Base-by-base conservation (phyloP, 2,888 invertebrate species). In the Agrochola circellaris region DNA sequence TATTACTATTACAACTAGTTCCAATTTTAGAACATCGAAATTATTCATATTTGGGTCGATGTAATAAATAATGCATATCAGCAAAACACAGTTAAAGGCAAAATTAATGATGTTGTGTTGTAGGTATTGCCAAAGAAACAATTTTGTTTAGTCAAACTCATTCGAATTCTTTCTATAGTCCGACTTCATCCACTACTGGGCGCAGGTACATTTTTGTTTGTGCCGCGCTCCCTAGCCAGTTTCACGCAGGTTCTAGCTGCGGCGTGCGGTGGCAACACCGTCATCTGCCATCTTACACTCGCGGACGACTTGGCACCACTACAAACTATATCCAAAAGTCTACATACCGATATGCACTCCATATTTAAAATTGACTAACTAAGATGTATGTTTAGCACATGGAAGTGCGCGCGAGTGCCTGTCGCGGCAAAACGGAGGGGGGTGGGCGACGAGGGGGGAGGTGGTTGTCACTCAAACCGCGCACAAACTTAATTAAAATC, bases 401-500 rank as follows among this genome's bases (percentile, higher is more conserved):
- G 23, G 9, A 17, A 65, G 56, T 75, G 78, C 69, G 72, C 73
- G 70, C 45, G 73, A 82, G 71, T 66, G 69, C 17, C 56, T 51
- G 65, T 54, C 65, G 54, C 20, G 42, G 20, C 62, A n/a, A 48
- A 30, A 20, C 7, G 56, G 34, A 3, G 71, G 56, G 58, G 69
- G 58, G 17, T 5, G 5, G 45, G 56, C 3, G 34, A 1, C 62
- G 56, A n/a, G 34, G 26, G 72, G 69, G 68, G 84, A 54, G 60
- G 73, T 48, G 69, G 77, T 42, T 68, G 87, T 89, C 90, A 83
- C 88, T 89, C 90, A 84, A 81, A 84, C 87, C 79, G 68, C 86
- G 79, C 86, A 45, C 45, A 83, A 90, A 91, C 91, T 90, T 91
- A 89, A 91, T 92, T 92, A 91, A 91, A 92, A 91, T 88, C 89